Conservation (phyloP, 2,888 invertebrate species). For the Archips crataeganus region DNA sequence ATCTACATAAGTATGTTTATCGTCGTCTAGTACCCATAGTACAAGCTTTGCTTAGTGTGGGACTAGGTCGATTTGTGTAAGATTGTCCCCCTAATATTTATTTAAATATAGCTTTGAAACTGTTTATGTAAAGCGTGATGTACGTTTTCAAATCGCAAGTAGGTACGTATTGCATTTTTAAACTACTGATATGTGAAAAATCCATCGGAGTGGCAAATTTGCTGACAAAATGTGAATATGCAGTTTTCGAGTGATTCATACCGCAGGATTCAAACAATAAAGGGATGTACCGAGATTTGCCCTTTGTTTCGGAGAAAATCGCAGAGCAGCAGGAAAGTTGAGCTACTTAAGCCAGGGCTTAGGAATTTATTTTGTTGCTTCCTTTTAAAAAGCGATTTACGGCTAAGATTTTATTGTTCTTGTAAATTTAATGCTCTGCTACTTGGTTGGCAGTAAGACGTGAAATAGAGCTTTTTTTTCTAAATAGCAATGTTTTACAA, state of each 20-base stretch:
- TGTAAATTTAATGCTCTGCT: constrained; percentile 5
- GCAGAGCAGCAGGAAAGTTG: constrained; percentile 12
- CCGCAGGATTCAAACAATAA: constrained; percentile 5
- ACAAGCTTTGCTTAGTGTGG: too few relatives aligned
- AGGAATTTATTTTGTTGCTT: constrained; percentile 13
- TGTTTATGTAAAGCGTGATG: not conserved
- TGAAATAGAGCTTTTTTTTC: not conserved
- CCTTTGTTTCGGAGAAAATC: constrained; percentile 16
- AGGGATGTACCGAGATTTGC: constrained; percentile 16
- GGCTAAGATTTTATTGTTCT: constrained; percentile 6
- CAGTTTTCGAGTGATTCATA: not conserved
- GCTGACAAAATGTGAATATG: not conserved
- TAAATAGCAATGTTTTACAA: not conserved
- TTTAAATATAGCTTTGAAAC: not conserved
- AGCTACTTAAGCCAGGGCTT: constrained; percentile 10
- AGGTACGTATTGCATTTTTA: too few relatives aligned
- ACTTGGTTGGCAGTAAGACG: not conserved
- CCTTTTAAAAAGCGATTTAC: constrained; percentile 1
- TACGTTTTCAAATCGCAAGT: too few relatives aligned
- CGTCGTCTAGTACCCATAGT: too few relatives aligned
- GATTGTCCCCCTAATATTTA: too few relatives aligned
- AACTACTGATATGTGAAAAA: not conserved
- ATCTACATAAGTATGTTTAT: too few relatives aligned
- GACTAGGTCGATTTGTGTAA: too few relatives aligned
- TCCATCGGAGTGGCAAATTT: not conserved